Percentiles rank a stretch among this genome's conserved stretches.
Evolutionary conservation across 2,888 invertebrate genomes (phyloP).

Genomic region (Epistrophella euchroma): DNA sequence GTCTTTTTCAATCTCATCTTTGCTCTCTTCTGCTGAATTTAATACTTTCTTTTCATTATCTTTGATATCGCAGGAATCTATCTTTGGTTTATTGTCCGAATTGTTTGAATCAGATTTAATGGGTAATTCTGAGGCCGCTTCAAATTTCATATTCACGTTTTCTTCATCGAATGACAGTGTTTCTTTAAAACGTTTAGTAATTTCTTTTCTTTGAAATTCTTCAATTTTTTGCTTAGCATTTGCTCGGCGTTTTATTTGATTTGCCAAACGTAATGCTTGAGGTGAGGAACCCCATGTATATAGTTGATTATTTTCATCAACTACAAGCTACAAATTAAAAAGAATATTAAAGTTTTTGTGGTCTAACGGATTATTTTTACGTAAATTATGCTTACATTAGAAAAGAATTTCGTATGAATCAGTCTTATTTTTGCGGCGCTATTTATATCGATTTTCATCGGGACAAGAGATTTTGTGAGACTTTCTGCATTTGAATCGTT

Average conservation of each 20-base stretch:
- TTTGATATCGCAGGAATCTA: slow-evolving; percentile 55
- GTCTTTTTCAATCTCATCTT: slow-evolving; percentile 13
- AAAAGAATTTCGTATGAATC: slow-evolving; percentile 88
- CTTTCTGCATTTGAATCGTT: slow-evolving; percentile 70
- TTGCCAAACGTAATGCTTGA: slow-evolving; percentile 88
- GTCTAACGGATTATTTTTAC: neutral
- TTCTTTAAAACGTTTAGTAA: slow-evolving; percentile 81
- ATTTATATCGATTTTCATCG: slow-evolving; percentile 83
- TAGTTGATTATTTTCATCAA: slow-evolving; percentile 87
- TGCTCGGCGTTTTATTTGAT: slow-evolving; percentile 87
- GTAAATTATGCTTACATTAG: slow-evolving; percentile 86
- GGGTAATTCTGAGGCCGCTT: slow-evolving; percentile 21
- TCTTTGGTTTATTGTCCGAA: slow-evolving; percentile 54
- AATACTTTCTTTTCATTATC: slow-evolving; percentile 52
- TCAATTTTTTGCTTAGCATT: slow-evolving; percentile 85
- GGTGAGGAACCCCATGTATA: slow-evolving; percentile 92
- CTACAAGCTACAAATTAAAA: slow-evolving; percentile 86
- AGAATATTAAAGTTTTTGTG: neutral
- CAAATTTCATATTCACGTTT: slow-evolving; percentile 47
- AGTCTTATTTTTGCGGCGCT: slow-evolving; percentile 82
- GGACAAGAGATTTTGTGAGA: slow-evolving; percentile 81
- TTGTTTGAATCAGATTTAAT: neutral
- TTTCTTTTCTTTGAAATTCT: slow-evolving; percentile 83
- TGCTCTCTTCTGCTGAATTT: slow-evolving; percentile 21
- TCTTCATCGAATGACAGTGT: slow-evolving; percentile 75